phyloP scores from a whole-genome alignment of 2,888 invertebrate genomes.

The Barypeithes pellucidus region DNA sequence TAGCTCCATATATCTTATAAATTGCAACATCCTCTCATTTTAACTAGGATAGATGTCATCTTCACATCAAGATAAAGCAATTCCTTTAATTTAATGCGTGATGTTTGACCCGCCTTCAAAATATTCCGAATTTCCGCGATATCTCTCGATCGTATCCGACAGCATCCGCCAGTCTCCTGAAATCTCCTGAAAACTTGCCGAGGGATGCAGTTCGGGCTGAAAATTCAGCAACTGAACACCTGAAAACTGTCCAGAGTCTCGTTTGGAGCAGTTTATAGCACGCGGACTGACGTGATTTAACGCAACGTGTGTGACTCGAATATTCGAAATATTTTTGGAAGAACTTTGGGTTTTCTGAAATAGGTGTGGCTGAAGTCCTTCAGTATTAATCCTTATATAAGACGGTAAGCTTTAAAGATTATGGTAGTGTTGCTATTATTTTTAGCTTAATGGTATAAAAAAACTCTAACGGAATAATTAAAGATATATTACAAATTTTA shows the following conservation, averaged over 20 bases:
- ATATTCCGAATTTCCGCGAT: slow-evolving; percentile 24
- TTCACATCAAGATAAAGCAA: slow-evolving; percentile 29
- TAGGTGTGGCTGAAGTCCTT: background rate
- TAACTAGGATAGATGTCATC: slow-evolving; percentile 7
- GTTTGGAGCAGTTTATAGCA: slow-evolving; percentile 20
- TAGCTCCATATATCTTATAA: background rate
- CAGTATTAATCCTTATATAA: background rate
- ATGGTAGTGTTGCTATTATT: background rate
- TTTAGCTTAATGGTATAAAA: background rate
- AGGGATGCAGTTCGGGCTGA: slow-evolving; percentile 43
- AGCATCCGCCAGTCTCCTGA: slow-evolving; percentile 37
- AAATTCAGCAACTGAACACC: slow-evolving; percentile 27
- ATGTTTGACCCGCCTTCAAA: slow-evolving; percentile 30
- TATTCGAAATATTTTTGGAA: slow-evolving; percentile 3
- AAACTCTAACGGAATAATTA: no score
- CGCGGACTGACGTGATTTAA: slow-evolving; percentile 30
- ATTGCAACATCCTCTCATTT: background rate
- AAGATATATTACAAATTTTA: no score
- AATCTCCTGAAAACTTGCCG: slow-evolving; percentile 34
- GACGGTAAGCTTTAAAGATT: slow-evolving; percentile 5
- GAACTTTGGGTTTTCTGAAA: slow-evolving; percentile 2
- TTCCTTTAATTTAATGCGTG: slow-evolving; percentile 29
- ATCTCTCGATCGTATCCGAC: slow-evolving; percentile 31
- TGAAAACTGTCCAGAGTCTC: slow-evolving; percentile 14
- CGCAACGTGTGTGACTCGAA: slow-evolving; percentile 25